Percentiles rank a stretch among this genome's conserved stretches.
Conservation (phyloP, 2,113 vertebrate genomes). For the Conger conger region DNA sequence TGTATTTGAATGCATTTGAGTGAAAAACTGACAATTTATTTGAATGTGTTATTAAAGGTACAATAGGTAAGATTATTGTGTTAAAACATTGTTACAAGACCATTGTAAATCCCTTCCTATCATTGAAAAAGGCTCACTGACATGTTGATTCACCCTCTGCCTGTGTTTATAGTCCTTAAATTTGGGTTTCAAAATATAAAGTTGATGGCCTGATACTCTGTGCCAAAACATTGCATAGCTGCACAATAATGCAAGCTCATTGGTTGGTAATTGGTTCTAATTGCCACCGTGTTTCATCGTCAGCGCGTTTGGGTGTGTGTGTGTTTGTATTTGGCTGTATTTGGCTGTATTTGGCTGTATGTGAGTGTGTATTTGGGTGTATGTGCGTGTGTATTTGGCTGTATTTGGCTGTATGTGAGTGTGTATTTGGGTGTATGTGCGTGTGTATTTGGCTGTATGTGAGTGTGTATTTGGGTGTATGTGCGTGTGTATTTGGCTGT, state of each 20-base stretch:
- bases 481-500: conserved; percentile 1
- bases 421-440: conserved; percentile 20
- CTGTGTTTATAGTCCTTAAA: too few species aligned
- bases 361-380: not conserved
- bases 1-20: conserved; percentile 17
- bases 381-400: conserved; percentile 14
- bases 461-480: conserved; percentile 1
- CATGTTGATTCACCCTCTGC: too few species aligned
- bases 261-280: too few species aligned
- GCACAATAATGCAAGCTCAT: too few species aligned
- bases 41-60: not conserved
- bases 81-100: too few species aligned
- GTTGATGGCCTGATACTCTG: too few species aligned
- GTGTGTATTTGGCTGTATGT: not conserved
- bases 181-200: too few species aligned
- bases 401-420: not conserved
- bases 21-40: not conserved
- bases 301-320: conserved; percentile 18
- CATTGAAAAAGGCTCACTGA: too few species aligned
- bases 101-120: too few species aligned
- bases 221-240: too few species aligned
- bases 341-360: not conserved
- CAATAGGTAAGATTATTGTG: too few species aligned
- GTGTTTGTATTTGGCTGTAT: conserved; percentile 11
- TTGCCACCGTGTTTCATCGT: too few species aligned